phyloP scores from a whole-genome alignment of 1,140 invertebrate species.

The Drosophila arawakana region DNA sequence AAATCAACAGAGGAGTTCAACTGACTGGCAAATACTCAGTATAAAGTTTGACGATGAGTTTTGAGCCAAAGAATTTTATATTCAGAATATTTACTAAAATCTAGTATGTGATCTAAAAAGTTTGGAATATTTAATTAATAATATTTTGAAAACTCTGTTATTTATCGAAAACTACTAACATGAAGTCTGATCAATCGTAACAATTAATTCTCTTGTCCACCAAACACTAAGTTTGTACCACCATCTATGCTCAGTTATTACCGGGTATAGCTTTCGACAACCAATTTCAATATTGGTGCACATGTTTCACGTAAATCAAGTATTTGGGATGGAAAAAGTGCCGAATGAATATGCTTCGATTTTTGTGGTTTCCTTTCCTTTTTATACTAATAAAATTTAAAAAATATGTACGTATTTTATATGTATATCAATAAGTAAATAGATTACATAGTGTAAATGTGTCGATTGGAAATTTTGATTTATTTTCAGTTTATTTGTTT shows the following conservation, averaged over 20 bases:
- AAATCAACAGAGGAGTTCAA: not conserved
- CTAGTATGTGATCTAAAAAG: too few species aligned
- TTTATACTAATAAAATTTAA: conserved; percentile 7
- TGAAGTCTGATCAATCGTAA: too few species aligned
- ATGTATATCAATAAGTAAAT: not conserved
- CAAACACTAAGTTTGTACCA: not conserved
- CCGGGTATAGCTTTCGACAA: conserved; percentile 1
- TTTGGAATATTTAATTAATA: too few species aligned
- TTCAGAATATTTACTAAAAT: too few species aligned
- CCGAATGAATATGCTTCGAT: not conserved
- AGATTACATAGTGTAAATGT: not conserved
- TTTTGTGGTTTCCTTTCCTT: not conserved
- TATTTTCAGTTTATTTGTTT: not conserved
- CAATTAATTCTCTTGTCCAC: too few species aligned
- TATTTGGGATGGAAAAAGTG: not conserved
- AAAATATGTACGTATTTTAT: not conserved
- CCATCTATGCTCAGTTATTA: not conserved
- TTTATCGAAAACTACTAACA: too few species aligned
- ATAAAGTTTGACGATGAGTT: not conserved
- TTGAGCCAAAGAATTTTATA: too few species aligned
- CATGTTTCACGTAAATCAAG: conserved; percentile 8
- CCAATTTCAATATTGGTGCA: conserved; percentile 5
- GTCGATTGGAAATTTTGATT: not conserved
- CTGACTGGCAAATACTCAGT: conserved; percentile 1
- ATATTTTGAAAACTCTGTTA: too few species aligned